Percentiles rank a stretch among this genome's conserved stretches.
Conservation (phyloP, 1,140 invertebrate species). For the Drosophila asahinai region DNA sequence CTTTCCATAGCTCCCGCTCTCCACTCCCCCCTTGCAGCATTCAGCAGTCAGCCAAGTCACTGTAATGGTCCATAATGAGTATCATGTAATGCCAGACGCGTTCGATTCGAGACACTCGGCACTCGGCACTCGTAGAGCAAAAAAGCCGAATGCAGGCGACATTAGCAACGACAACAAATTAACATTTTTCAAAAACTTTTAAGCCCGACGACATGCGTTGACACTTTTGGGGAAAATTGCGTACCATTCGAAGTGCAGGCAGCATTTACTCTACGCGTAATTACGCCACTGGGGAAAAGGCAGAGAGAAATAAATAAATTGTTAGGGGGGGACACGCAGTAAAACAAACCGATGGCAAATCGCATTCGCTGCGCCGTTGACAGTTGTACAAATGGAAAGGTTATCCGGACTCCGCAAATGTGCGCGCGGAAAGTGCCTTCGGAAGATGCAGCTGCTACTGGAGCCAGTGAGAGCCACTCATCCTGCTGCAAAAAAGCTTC, state of each 20-base stretch:
- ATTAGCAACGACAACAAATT: conserved; percentile 57
- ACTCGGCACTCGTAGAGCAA: conserved; percentile 17
- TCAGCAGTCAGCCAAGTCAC: conserved; percentile 29
- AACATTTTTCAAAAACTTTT: conserved; percentile 65
- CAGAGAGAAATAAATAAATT: conserved; percentile 20
- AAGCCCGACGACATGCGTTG: conserved; percentile 60
- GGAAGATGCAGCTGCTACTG: conserved; percentile 37
- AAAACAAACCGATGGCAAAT: conserved; percentile 57
- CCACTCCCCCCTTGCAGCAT: conserved; percentile 6
- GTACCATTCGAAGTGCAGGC: conserved; percentile 67
- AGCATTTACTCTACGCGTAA: conserved; percentile 58
- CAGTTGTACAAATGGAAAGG: conserved; percentile 80
- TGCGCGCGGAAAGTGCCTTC: conserved; percentile 32
- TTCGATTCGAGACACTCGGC: conserved; percentile 39
- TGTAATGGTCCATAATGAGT: conserved; percentile 70
- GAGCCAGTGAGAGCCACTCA: conserved; percentile 3
- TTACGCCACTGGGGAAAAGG: conserved; percentile 45
- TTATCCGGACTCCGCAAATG: conserved; percentile 52
- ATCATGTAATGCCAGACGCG: conserved; percentile 69
- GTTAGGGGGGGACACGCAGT: conserved; percentile 7
- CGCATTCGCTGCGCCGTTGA: conserved; percentile 58
- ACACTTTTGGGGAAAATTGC: conserved; percentile 77
- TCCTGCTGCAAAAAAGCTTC: conserved; percentile 33
- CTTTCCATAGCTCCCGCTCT: conserved; percentile 49
- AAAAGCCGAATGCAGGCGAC: conserved; percentile 49